Conservation (phyloP, 1,140 invertebrate species). For the Scaptodrosophila lebanonensis region DNA sequence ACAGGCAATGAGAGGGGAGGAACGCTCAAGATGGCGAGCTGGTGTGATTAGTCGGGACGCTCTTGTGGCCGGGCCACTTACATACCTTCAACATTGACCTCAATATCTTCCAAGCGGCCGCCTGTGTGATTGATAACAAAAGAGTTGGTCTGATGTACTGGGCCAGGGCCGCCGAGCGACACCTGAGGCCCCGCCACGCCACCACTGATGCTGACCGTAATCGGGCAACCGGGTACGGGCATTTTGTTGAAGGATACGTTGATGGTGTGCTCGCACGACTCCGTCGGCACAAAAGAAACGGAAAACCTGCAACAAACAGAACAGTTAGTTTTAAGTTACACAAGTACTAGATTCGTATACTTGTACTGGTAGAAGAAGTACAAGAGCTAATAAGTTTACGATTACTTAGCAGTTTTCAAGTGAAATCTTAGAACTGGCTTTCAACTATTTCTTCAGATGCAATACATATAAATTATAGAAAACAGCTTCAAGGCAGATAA, state of each 20-base stretch:
- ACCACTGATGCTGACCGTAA: conserved; percentile 85
- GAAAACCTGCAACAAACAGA: conserved; percentile 83
- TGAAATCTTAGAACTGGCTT: too few species aligned
- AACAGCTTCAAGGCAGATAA: too few species aligned
- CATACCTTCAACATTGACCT: conserved; percentile 96
- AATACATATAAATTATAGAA: too few species aligned
- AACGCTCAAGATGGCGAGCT: not conserved
- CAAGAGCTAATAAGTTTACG: too few species aligned
- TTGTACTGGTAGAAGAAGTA: too few species aligned
- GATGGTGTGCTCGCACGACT: conserved; percentile 95
- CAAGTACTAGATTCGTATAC: too few species aligned
- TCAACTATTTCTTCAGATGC: too few species aligned
- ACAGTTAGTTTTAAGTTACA: too few species aligned
- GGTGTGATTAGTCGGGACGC: conserved; percentile 3
- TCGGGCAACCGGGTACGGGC: conserved; percentile 88
- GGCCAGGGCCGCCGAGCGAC: conserved; percentile 82
- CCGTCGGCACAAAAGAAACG: conserved; percentile 95
- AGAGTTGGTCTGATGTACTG: conserved; percentile 81
- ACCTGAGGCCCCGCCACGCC: conserved; percentile 86
- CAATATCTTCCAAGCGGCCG: conserved; percentile 92
- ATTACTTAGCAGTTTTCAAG: too few species aligned
- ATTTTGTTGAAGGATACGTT: conserved; percentile 98
- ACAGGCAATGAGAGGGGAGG: conserved; percentile 21
- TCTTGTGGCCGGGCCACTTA: conserved; percentile 30
- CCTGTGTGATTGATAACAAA: conserved; percentile 85